Conservation (phyloP, 2,113 vertebrate species). For the Oncorhynchus clarkii region DNA sequence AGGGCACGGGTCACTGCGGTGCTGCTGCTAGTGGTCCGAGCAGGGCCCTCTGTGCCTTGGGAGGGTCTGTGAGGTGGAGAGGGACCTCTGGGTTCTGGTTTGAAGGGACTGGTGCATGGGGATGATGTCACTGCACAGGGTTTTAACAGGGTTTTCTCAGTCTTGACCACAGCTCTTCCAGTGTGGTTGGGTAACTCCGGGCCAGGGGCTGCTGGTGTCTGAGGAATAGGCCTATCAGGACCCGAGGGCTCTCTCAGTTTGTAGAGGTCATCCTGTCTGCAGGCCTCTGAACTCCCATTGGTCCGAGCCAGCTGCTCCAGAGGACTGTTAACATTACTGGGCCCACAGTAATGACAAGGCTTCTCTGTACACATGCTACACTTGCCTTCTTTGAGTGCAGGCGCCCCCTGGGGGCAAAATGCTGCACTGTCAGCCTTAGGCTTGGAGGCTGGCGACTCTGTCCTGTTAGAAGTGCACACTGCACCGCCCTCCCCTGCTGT, state of each 20-base stretch:
- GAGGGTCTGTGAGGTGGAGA: slow-evolving; percentile 16
- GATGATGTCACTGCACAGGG: slow-evolving; percentile 78
- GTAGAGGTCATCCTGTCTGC: slow-evolving; percentile 73
- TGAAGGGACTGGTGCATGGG: slow-evolving; percentile 77
- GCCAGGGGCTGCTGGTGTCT: slow-evolving; percentile 66
- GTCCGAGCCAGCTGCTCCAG: slow-evolving; percentile 73
- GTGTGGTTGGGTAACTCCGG: slow-evolving; percentile 81
- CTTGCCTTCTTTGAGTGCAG: slow-evolving; percentile 50
- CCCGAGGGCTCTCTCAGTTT: slow-evolving; percentile 71
- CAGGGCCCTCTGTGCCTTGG: slow-evolving; percentile 41
- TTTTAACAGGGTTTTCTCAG: slow-evolving; percentile 66
- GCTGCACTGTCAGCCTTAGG: slow-evolving; percentile 75
- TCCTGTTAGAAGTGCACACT: slow-evolving; percentile 75
- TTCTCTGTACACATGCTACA: slow-evolving; percentile 73
- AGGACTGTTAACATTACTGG: slow-evolving; percentile 76
- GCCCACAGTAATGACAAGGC: slow-evolving; percentile 79
- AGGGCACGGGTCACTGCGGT: slow-evolving; percentile 64
- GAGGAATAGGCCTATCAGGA: slow-evolving; percentile 55
- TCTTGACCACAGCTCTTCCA: slow-evolving; percentile 78
- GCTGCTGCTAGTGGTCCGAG: slow-evolving; percentile 26
- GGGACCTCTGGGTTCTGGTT: slow-evolving; percentile 37
- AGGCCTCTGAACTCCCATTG: slow-evolving; percentile 75
- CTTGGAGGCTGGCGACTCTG: slow-evolving; percentile 71
- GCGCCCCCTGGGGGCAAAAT: slow-evolving; percentile 60
- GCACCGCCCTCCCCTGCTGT: slow-evolving; percentile 71